These are phyloP conservation scores for Poeciliopsis turrubarensis DNA, from an alignment of 2,113 vertebrate species.

Conservation along the genomic window DNA sequence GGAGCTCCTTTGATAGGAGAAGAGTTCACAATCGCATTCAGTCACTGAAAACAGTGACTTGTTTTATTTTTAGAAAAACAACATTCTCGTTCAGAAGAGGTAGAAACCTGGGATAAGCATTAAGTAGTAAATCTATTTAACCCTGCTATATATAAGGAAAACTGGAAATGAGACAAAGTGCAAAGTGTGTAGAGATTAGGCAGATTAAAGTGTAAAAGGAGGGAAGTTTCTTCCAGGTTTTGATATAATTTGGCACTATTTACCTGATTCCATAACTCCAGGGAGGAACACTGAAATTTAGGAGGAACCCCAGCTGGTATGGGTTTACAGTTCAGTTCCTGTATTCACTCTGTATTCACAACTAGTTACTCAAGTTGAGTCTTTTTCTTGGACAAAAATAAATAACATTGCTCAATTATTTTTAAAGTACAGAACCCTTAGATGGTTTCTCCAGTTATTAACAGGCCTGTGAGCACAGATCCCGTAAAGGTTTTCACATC, in stretches of 20 bases:
- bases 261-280: neutral
- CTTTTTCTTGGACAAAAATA: too few species aligned
- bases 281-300: neutral
- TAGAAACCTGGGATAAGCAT: neutral
- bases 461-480: too few species aligned
- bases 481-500: too few species aligned
- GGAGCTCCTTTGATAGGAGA: neutral
- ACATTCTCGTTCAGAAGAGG: neutral
- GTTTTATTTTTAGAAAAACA: neutral
- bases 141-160: neutral
- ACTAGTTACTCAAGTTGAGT: too few species aligned
- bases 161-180: neutral
- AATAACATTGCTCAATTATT: too few species aligned
- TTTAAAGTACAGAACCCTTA: too few species aligned
- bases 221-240: neutral
- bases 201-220: neutral
- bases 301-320: neutral
- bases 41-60: neutral
- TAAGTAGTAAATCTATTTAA: neutral
- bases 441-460: too few species aligned
- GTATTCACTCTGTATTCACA: too few species aligned
- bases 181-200: neutral
- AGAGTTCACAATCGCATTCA: neutral
- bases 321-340: too few species aligned
- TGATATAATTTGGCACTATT: neutral